These are phyloP conservation scores for Sarcophaga caerulescens DNA, from an alignment of 2,888 invertebrate species.

Conservation along the genomic window DNA sequence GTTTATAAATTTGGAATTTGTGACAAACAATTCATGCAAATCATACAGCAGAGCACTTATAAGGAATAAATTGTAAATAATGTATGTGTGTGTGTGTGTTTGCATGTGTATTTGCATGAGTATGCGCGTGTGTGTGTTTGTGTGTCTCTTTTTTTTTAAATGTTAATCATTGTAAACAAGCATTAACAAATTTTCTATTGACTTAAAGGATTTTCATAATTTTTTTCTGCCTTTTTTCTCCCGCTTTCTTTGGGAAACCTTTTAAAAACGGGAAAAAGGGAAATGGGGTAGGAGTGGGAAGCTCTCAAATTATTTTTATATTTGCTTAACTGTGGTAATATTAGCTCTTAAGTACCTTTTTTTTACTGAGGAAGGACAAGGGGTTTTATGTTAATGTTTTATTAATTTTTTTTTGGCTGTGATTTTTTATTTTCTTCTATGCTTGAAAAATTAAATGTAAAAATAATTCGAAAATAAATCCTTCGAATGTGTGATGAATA, in stretches of 20 bases:
- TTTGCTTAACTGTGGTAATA: neutral
- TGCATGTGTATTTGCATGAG: neutral
- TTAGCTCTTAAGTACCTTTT: neutral
- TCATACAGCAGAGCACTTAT: too few relatives aligned
- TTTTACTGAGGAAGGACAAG: neutral
- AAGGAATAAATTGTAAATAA: neutral
- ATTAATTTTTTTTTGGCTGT: too few relatives aligned
- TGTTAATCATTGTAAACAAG: neutral
- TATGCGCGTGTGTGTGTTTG: neutral
- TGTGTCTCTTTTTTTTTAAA: neutral
- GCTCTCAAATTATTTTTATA: neutral
- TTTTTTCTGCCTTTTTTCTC: neutral
- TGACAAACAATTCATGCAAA: too few relatives aligned
- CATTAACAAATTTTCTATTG: constrained; percentile 28
- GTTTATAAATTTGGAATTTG: too few relatives aligned
- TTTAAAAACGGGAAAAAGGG: neutral
- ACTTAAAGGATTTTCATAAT: constrained; percentile 29
- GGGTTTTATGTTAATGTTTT: neutral
- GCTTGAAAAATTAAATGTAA: too few relatives aligned
- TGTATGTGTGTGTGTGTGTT: neutral
- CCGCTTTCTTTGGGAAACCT: neutral
- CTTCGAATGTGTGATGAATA: neutral
- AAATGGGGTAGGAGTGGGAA: neutral
- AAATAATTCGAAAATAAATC: neutral
- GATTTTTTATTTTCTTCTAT: too few relatives aligned